Evolutionary conservation across 2,113 vertebrate genomes (phyloP).

Genomic region (Todiramphus saurophagus): DNA sequence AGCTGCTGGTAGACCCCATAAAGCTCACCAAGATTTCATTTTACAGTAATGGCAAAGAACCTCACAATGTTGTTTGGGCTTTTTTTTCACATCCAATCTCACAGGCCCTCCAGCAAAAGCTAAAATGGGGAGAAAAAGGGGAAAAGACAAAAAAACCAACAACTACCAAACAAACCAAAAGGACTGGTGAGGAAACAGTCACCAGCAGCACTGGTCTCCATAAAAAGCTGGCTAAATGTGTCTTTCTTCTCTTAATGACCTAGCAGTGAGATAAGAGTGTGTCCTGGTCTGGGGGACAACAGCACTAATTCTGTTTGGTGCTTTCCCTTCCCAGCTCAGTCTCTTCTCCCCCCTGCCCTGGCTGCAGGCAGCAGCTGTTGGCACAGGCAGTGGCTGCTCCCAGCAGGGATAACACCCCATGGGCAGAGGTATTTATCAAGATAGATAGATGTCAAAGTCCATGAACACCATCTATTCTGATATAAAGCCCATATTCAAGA

Average conservation of each 20-base stretch:
- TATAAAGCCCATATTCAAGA: neutral
- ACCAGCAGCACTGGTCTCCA: neutral
- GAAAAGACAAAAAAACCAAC: neutral
- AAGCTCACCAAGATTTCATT: constrained; percentile 64
- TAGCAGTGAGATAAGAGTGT: neutral
- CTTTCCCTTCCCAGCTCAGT: no score
- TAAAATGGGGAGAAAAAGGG: constrained; percentile 36
- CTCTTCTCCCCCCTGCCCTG: no score
- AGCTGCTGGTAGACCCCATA: constrained; percentile 43
- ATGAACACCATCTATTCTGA: neutral
- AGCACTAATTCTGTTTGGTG: no score
- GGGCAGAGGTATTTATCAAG: no score
- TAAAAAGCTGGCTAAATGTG: neutral
- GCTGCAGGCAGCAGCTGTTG: no score
- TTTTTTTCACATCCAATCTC: constrained; percentile 74
- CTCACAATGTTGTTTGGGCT: constrained; percentile 46
- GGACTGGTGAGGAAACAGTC: neutral
- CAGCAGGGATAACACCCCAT: no score
- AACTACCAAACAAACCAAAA: neutral
- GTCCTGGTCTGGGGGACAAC: no score
- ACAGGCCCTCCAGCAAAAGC: constrained; percentile 76
- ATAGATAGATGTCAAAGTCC: neutral
- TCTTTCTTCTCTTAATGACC: neutral
- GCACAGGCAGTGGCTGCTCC: no score
- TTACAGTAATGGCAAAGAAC: constrained; percentile 66